Conservation (phyloP, 1,140 invertebrate species). For the Zaprionus davidi region DNA sequence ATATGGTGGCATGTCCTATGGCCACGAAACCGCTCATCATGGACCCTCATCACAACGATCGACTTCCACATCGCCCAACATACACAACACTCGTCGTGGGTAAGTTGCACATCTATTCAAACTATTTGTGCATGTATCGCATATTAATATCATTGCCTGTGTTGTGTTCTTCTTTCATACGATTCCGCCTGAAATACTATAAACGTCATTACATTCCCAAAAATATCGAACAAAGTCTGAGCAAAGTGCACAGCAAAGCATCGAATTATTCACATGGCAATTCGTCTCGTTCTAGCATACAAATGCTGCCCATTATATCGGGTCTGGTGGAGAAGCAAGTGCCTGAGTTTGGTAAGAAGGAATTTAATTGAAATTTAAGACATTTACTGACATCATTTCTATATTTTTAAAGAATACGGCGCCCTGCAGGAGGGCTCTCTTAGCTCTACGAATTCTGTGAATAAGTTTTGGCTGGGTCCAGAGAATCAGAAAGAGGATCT, state of each 20-base stretch:
- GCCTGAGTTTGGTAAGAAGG: conserved; percentile 72
- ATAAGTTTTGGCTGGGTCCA: conserved; percentile 85
- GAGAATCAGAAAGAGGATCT: conserved; percentile 90
- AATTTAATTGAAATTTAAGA: neutral
- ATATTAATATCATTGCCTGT: conserved; percentile 39
- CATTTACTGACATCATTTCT: neutral
- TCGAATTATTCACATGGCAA: conserved; percentile 83
- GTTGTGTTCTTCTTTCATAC: conserved; percentile 50
- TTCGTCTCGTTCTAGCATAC: conserved; percentile 84
- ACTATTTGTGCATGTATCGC: conserved; percentile 28
- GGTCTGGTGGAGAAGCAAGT: conserved; percentile 82
- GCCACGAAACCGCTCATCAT: conserved; percentile 61
- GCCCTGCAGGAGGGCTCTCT: conserved; percentile 89
- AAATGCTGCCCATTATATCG: conserved; percentile 84
- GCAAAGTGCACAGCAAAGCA: conserved; percentile 74
- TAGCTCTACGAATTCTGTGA: conserved; percentile 85
- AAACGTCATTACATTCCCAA: conserved; percentile 23
- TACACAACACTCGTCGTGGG: conserved; percentile 74
- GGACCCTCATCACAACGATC: conserved; percentile 67
- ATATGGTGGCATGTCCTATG: conserved; percentile 66
- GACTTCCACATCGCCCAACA: conserved; percentile 76
- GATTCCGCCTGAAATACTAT: conserved; percentile 17
- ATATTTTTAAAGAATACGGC: conserved; percentile 87
- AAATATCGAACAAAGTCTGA: conserved; percentile 46
- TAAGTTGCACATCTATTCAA: conserved; percentile 48